phyloP scores from a whole-genome alignment of 2,888 invertebrate species.

The Lepidochitona cinerea region DNA sequence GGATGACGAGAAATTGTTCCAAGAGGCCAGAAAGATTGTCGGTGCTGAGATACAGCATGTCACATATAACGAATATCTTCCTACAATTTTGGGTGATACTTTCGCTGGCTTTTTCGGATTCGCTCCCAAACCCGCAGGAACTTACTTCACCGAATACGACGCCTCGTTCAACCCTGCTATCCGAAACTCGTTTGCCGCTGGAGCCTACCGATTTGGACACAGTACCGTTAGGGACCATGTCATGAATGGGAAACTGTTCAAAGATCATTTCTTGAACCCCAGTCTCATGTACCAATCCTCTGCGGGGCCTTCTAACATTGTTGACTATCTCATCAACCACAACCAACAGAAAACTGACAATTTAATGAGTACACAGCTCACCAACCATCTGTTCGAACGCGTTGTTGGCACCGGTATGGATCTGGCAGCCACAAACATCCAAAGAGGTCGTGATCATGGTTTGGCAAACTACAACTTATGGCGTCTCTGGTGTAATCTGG shows the following conservation, averaged over 20 bases:
- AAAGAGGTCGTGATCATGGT: conserved; percentile 15
- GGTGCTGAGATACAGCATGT: conserved; percentile 78
- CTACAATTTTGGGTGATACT: conserved; percentile 79
- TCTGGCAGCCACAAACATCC: conserved; percentile 8
- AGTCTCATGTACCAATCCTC: background rate
- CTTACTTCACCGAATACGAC: background rate
- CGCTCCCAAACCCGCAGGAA: background rate
- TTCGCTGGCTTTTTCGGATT: background rate
- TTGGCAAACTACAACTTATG: background rate
- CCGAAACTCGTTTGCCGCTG: background rate
- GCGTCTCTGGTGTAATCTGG: background rate
- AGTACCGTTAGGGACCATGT: conserved; percentile 1
- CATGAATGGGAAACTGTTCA: background rate
- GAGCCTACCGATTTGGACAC: background rate
- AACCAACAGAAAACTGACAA: background rate
- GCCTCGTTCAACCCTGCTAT: background rate
- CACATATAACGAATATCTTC: conserved; percentile 75
- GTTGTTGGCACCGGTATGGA: conserved; percentile 5
- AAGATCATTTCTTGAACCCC: conserved; percentile 6
- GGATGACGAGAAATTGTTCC: conserved; percentile 74
- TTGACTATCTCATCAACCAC: background rate
- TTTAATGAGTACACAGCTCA: background rate
- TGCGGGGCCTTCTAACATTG: background rate
- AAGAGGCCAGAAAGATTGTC: conserved; percentile 77
- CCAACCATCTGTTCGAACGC: conserved; percentile 9